These are phyloP conservation scores for Semotilus atromaculatus DNA, from an alignment of 2,797 vertebrate species.

Conservation along the genomic window DNA sequence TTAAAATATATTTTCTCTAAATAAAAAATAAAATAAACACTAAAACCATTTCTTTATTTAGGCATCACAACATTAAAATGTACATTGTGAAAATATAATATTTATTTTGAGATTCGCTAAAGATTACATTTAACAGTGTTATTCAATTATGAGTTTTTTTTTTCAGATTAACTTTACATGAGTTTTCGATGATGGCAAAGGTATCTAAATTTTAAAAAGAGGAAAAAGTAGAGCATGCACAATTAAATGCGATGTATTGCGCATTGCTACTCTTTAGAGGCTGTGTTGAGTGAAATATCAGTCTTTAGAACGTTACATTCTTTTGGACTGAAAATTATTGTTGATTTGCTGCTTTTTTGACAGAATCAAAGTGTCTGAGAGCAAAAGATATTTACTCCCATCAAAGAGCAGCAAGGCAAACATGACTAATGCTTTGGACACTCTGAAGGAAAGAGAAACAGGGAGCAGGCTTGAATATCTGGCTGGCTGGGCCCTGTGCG, in stretches of 20 bases:
- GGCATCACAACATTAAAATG: neutral
- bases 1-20: neutral
- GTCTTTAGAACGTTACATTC: slow-evolving; percentile 21
- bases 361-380: slow-evolving; percentile 52
- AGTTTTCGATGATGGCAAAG: neutral
- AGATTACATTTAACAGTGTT: neutral
- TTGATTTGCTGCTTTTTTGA: slow-evolving; percentile 62
- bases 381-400: slow-evolving; percentile 70
- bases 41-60: neutral
- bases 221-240: neutral
- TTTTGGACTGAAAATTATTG: slow-evolving; percentile 35
- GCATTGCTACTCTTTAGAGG: neutral
- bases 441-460: slow-evolving; percentile 85
- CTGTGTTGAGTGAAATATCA: neutral
- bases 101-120: neutral
- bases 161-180: neutral
- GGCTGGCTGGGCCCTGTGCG: slow-evolving; percentile 78
- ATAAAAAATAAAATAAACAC: neutral
- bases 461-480: slow-evolving; percentile 80
- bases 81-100: neutral
- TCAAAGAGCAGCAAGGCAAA: slow-evolving; percentile 87
- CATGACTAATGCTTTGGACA: slow-evolving; percentile 84
- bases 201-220: neutral
- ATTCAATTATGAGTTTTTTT: too few relatives aligned
- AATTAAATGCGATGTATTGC: neutral